Evolutionary conservation across 2,888 invertebrate genomes (phyloP).

Genomic region (Microdon myrmicae): DNA sequence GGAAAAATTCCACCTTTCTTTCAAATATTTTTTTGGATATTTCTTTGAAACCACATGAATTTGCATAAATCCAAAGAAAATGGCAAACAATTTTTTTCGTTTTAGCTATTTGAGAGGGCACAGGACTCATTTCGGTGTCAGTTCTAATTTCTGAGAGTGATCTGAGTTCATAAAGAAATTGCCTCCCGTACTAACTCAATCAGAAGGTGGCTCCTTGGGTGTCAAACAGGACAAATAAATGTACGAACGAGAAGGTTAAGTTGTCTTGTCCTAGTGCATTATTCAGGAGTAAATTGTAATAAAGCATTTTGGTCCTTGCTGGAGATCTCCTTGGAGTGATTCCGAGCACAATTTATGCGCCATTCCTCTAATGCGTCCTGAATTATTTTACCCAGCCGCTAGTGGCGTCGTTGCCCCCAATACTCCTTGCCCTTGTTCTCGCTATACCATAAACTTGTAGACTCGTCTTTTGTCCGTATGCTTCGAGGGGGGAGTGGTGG

Average conservation of each 20-base stretch:
- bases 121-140: slow-evolving; percentile 13
- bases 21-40: too few species aligned
- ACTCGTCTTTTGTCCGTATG: background rate
- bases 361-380: slow-evolving; percentile 52
- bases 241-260: slow-evolving; percentile 51
- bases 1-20: too few species aligned
- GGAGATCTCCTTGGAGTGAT: slow-evolving; percentile 47
- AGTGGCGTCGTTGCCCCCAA: too few species aligned
- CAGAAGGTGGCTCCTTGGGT: background rate
- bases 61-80: slow-evolving; percentile 43
- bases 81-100: too few species aligned
- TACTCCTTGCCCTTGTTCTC: too few species aligned
- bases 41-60: slow-evolving; percentile 16
- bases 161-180: slow-evolving; percentile 41
- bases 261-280: slow-evolving; percentile 55
- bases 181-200: too few species aligned
- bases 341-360: slow-evolving; percentile 46
- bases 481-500: slow-evolving; percentile 19
- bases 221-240: slow-evolving; percentile 18
- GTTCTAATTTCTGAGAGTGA: slow-evolving; percentile 49
- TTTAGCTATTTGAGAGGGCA: slow-evolving; percentile 36
- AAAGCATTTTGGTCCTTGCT: slow-evolving; percentile 54
- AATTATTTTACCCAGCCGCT: slow-evolving; percentile 44
- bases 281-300: slow-evolving; percentile 55
- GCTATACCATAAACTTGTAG: too few species aligned